These are phyloP conservation scores for Paramormyrops kingsleyae DNA, from an alignment of 2,113 vertebrate genomes.

Conservation along the genomic window DNA sequence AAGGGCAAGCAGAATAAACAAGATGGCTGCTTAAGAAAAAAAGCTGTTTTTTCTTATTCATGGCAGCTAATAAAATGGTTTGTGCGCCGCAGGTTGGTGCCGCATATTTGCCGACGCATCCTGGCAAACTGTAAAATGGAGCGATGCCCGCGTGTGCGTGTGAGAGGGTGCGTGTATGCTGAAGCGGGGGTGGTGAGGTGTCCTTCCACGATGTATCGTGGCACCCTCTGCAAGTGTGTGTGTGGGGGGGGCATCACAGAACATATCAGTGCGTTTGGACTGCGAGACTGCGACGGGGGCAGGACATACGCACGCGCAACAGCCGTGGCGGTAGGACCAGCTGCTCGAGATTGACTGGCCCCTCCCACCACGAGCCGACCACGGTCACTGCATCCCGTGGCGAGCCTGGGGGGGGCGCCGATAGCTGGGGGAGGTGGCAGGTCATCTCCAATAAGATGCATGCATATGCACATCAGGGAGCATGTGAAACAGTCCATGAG, in stretches of 20 bases:
- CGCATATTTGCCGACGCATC: not conserved
- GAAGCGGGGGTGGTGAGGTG: not conserved
- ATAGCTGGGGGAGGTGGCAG: slow-evolving; percentile 22
- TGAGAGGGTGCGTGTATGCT: not conserved
- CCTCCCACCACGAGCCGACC: not conserved
- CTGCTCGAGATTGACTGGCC: not conserved
- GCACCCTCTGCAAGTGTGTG: slow-evolving; percentile 5
- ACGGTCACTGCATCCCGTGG: not conserved
- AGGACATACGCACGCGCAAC: not conserved
- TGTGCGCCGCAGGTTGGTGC: not conserved
- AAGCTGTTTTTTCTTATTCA: slow-evolving; percentile 26
- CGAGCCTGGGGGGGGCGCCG: not conserved
- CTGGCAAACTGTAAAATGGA: not conserved
- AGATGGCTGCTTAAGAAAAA: slow-evolving; percentile 4
- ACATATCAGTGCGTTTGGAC: slow-evolving; percentile 34
- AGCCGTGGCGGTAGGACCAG: slow-evolving; percentile 3
- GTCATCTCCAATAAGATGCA: slow-evolving; percentile 26
- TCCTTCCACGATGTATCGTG: slow-evolving; percentile 26
- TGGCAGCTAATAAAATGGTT: not conserved
- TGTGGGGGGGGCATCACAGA: slow-evolving; percentile 21
- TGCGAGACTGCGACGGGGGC: slow-evolving; percentile 8
- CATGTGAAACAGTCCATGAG: slow-evolving; percentile 26
- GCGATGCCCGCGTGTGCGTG: not conserved
- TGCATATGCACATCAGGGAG: slow-evolving; percentile 40
- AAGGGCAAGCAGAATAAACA: slow-evolving; percentile 47